Conservation (phyloP, 2,113 vertebrate species). For the Takifugu flavidus region DNA sequence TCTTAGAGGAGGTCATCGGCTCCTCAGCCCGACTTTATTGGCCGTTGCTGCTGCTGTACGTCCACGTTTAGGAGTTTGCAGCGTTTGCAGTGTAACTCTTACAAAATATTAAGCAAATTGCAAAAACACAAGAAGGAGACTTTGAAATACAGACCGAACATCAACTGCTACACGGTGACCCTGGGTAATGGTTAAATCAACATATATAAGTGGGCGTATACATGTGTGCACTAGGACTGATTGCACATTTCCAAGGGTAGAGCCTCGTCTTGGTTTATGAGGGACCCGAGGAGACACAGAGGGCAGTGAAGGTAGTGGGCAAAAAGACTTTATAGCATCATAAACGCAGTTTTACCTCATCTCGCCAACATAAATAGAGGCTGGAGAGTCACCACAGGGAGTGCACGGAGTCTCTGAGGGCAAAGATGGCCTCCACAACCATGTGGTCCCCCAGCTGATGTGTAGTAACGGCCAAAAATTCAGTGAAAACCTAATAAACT, state of each 20-base stretch:
- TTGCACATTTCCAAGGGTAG: slow-evolving; percentile 50
- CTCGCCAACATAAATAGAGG: slow-evolving; percentile 58
- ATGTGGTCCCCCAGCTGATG: neutral
- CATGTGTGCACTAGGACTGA: neutral
- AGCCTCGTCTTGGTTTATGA: slow-evolving; percentile 59
- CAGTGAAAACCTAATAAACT: slow-evolving; percentile 5
- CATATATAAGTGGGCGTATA: slow-evolving; percentile 22
- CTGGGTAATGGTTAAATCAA: slow-evolving; percentile 15
- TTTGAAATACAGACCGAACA: too few species aligned
- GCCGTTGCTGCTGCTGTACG: too few species aligned
- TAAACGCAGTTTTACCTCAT: slow-evolving; percentile 67
- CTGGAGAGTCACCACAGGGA: slow-evolving; percentile 55
- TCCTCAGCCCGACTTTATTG: too few species aligned
- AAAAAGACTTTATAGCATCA: slow-evolving; percentile 67
- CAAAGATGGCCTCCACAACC: neutral
- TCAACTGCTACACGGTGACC: slow-evolving; percentile 13
- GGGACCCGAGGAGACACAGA: slow-evolving; percentile 52
- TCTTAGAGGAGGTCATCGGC: too few species aligned
- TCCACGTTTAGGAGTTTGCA: too few species aligned
- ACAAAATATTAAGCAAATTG: too few species aligned
- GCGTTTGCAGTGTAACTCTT: neutral
- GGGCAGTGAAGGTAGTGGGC: slow-evolving; percentile 55
- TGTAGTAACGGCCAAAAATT: too few species aligned
- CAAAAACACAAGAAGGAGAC: too few species aligned
- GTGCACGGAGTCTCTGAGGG: slow-evolving; percentile 34